Percentiles rank a stretch among this genome's conserved stretches.
Evolutionary conservation across 1,140 invertebrate genomes (phyloP).

Genomic region (Pentalonia nigronervosa): DNA sequence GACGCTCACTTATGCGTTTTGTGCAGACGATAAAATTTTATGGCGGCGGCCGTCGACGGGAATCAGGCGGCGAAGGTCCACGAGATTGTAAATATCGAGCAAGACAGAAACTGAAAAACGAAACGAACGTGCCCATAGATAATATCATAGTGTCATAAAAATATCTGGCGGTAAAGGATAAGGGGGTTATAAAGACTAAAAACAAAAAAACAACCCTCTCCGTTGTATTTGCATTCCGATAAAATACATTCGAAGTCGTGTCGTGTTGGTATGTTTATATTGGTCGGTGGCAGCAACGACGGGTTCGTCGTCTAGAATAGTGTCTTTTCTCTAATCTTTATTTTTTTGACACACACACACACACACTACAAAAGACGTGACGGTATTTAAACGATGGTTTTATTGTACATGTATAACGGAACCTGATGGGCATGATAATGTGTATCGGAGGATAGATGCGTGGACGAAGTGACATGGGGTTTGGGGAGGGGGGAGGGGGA

Average conservation of each 20-base stretch:
- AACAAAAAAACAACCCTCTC: neutral
- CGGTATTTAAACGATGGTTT: slow-evolving; percentile 28
- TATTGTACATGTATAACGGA: neutral
- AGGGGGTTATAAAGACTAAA: neutral
- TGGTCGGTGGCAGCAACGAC: neutral
- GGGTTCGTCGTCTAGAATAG: neutral
- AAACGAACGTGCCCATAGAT: slow-evolving; percentile 24
- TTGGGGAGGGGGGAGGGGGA: neutral
- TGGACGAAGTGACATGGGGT: neutral
- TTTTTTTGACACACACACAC: neutral
- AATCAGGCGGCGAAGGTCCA: neutral
- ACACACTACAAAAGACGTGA: neutral
- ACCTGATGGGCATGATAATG: neutral
- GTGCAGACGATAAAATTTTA: slow-evolving; percentile 33
- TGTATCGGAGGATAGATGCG: neutral
- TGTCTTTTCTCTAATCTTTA: neutral
- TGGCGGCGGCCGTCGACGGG: neutral
- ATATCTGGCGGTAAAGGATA: neutral
- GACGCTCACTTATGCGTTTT: neutral
- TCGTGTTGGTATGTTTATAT: neutral
- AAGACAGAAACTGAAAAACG: slow-evolving; percentile 20
- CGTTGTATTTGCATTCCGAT: slow-evolving; percentile 25
- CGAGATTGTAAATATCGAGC: slow-evolving; percentile 1
- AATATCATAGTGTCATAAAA: neutral
- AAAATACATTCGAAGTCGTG: slow-evolving; percentile 25